A percentile compares a stretch with the other conserved stretches of the same genome.
phyloP scores from a whole-genome alignment of 2,797 vertebrate species.

The Coluber constrictor region DNA sequence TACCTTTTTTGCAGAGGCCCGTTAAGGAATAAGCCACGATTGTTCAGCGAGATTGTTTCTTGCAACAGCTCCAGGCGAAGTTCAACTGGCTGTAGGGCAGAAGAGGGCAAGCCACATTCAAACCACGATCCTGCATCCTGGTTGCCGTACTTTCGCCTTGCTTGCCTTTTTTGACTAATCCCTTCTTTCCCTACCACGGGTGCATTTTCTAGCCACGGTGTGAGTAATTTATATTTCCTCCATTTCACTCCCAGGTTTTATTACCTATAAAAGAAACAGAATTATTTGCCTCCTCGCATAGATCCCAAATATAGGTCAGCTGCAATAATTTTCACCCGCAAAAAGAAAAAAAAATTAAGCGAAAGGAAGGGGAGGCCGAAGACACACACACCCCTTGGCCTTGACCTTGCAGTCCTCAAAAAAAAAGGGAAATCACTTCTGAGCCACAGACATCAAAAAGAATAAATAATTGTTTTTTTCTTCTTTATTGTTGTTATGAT shows the following conservation, averaged over 20 bases:
- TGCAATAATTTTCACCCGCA: slow-evolving; percentile 69
- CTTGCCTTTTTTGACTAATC: slow-evolving; percentile 8
- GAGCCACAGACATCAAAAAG: slow-evolving; percentile 93
- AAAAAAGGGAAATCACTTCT: slow-evolving; percentile 77
- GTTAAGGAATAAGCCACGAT: background rate
- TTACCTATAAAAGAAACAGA: slow-evolving; percentile 54
- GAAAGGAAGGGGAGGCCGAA: background rate
- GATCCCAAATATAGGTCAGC: slow-evolving; percentile 70
- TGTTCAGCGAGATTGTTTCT: background rate
- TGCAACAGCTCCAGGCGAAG: background rate
- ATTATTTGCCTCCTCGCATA: slow-evolving; percentile 48
- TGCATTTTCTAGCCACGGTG: slow-evolving; percentile 32
- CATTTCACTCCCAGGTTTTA: slow-evolving; percentile 22
- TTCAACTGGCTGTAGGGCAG: background rate
- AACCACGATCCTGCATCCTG: background rate
- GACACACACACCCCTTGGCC: slow-evolving; percentile 69
- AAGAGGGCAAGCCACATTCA: background rate
- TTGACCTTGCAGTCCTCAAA: slow-evolving; percentile 87
- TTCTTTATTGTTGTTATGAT: slow-evolving; percentile 95
- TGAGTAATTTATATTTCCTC: slow-evolving; percentile 27
- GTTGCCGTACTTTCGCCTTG: background rate
- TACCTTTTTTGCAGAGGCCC: background rate
- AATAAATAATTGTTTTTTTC: slow-evolving; percentile 99
- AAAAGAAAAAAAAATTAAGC: slow-evolving; percentile 67
- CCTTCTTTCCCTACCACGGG: background rate